A percentile compares a stretch with the other conserved stretches of the same genome.
Conservation (phyloP, 2,797 vertebrate genomes). For the Yasuhikotakia modesta region DNA sequence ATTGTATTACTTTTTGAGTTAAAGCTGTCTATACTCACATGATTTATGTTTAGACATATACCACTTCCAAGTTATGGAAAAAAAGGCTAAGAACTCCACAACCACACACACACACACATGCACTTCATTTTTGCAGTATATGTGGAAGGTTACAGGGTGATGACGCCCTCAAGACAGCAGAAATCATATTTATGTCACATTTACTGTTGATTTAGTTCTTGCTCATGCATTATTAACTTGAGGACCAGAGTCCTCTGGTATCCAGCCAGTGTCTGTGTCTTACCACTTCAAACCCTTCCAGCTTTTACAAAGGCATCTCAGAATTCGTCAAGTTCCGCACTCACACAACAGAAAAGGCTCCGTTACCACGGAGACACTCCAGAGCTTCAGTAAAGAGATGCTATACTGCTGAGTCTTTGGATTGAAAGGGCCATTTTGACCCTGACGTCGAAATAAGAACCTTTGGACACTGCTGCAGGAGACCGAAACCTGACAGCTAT, state of each 20-base stretch:
- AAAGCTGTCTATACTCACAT: no score
- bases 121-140: constrained; percentile 1
- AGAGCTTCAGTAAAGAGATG: constrained; percentile 63
- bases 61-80: no score
- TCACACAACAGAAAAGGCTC: constrained; percentile 2
- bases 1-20: no score
- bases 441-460: constrained; percentile 36
- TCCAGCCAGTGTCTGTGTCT: constrained; percentile 8
- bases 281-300: constrained; percentile 57
- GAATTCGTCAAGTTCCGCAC: constrained; percentile 24
- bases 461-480: constrained; percentile 29
- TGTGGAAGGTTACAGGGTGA: not conserved
- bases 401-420: constrained; percentile 52
- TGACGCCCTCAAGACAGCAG: not conserved
- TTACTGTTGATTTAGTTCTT: constrained; percentile 25
- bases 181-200: constrained; percentile 24
- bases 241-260: constrained; percentile 5
- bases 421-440: constrained; percentile 53
- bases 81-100: no score
- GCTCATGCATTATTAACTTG: constrained; percentile 36
- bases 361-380: constrained; percentile 39
- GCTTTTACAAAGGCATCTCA: constrained; percentile 44
- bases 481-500: constrained; percentile 33
- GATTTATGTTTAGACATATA: no score
- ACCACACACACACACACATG: not conserved